phyloP scores from a whole-genome alignment of 2,113 vertebrate species.

The Eretmochelys imbricata region DNA sequence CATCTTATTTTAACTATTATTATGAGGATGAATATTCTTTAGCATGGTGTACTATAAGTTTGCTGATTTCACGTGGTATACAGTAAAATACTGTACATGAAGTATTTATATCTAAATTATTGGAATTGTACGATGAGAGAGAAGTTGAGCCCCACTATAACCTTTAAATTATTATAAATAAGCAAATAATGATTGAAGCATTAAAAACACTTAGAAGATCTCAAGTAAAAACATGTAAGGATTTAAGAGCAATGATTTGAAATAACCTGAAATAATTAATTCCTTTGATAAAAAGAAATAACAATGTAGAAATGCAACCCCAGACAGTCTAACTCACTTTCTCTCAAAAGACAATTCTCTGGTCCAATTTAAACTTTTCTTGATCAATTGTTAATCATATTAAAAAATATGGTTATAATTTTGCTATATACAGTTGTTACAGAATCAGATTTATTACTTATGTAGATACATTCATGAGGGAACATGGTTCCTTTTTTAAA shows the following conservation, averaged over 20 bases:
- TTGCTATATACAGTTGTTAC: neutral
- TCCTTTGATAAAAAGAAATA: neutral
- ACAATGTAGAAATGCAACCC: neutral
- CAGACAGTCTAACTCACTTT: neutral
- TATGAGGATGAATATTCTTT: neutral
- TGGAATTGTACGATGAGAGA: neutral
- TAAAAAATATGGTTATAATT: neutral
- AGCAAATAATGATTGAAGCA: neutral
- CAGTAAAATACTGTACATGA: rapidly evolving
- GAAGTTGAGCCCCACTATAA: neutral
- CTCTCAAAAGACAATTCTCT: neutral
- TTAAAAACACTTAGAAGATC: neutral
- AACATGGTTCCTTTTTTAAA: neutral
- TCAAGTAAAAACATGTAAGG: neutral
- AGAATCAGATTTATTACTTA: rapidly evolving
- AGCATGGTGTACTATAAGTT: neutral
- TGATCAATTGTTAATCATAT: neutral
- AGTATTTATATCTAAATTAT: neutral
- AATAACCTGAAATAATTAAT: neutral
- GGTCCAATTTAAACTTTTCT: constrained; percentile 17
- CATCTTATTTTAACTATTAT: neutral
- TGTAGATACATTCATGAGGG: too few species aligned
- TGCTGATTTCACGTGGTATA: rapidly evolving
- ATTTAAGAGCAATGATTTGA: neutral
- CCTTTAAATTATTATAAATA: neutral